These are phyloP conservation scores for Sebastes alutus DNA, from an alignment of 2,797 vertebrate species.

Conservation along the genomic window DNA sequence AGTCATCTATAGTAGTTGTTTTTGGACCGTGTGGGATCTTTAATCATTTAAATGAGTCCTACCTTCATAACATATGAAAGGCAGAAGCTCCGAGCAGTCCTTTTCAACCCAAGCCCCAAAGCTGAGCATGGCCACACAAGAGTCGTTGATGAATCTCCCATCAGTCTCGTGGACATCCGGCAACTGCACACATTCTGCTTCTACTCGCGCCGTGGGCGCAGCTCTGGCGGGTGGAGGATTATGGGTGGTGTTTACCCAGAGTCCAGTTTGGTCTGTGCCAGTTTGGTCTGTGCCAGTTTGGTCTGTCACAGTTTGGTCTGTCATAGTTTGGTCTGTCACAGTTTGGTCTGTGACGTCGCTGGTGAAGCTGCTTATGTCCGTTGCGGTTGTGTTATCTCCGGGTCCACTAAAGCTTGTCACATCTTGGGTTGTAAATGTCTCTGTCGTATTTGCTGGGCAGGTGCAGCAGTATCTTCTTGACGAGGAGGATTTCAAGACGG, in stretches of 20 bases:
- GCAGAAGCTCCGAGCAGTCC: constrained; percentile 52
- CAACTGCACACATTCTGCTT: background rate
- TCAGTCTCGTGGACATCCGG: background rate
- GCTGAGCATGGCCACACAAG: constrained; percentile 74
- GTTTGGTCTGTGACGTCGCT: background rate
- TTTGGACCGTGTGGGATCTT: background rate
- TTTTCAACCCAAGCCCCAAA: constrained; percentile 79
- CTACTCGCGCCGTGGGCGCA: background rate
- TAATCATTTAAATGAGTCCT: background rate
- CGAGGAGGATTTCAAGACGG: constrained; percentile 33
- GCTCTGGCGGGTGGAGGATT: background rate
- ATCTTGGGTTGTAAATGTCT: background rate
- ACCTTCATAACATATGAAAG: constrained; percentile 84
- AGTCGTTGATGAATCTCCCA: constrained; percentile 42
- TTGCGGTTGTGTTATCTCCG: too few relatives aligned
- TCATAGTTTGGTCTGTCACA: background rate
- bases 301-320: too few relatives aligned
- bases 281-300: background rate
- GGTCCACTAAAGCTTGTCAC: background rate
- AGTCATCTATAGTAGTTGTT: background rate
- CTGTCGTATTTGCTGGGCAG: background rate
- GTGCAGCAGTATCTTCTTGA: constrained; percentile 28
- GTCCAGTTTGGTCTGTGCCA: background rate
- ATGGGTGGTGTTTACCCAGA: background rate
- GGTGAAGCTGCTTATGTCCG: background rate